Conservation (phyloP, 64 coral and sea anemone genomes). For the Acropora yongei region DNA sequence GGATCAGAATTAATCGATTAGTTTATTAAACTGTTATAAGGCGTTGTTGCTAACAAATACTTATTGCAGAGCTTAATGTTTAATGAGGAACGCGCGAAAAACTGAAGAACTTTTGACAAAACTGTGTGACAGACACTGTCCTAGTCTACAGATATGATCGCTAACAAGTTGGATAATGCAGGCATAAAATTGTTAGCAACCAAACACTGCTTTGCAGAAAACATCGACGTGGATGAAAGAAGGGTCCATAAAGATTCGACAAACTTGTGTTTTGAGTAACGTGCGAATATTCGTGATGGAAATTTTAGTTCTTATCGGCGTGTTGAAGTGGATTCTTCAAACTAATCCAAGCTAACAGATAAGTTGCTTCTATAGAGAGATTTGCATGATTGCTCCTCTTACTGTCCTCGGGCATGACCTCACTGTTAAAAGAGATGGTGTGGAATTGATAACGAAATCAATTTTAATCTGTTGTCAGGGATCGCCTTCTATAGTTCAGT, state of each 20-base stretch:
- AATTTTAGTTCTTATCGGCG: constrained; percentile 39
- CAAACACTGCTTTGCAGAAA: not conserved
- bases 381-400: constrained; percentile 56
- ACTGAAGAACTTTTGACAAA: not conserved
- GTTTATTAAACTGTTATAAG: no score
- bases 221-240: not conserved
- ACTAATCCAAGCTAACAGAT: constrained; percentile 48
- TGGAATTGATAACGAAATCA: constrained; percentile 56
- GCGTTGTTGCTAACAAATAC: no score
- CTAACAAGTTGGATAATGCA: no score
- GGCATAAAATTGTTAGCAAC: not conserved
- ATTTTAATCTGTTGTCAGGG: no score
- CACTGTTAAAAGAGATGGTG: constrained; percentile 54
- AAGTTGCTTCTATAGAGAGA: constrained; percentile 78
- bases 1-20: no score
- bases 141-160: no score
- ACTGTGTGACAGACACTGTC: not conserved
- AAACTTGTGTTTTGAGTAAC: no score
- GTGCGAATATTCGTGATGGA: no score
- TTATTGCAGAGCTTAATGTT: not conserved
- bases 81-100: not conserved
- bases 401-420: constrained; percentile 76
- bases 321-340: constrained; percentile 8
- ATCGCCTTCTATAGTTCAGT: no score
- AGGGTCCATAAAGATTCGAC: no score